phyloP scores from a whole-genome alignment of 2,888 invertebrate species.

The Sipha maydis region DNA sequence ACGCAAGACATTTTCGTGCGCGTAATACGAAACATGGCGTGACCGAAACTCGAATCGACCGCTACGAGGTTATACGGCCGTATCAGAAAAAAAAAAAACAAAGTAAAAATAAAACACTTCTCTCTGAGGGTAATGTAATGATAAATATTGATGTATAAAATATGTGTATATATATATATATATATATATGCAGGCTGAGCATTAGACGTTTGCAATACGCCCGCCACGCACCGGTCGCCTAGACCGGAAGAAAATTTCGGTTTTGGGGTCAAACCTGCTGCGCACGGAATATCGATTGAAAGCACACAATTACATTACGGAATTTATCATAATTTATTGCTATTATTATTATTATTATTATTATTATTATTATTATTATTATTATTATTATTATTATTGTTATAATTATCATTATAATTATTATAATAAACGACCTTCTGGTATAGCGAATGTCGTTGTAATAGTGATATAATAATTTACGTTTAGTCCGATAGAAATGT shows the following conservation, averaged over 20 bases:
- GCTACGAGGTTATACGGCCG: constrained; percentile 26
- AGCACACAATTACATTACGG: constrained; percentile 23
- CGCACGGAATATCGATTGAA: not conserved
- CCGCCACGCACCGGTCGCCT: not conserved
- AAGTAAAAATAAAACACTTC: constrained; percentile 3
- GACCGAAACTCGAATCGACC: constrained; percentile 52
- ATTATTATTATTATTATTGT: too few relatives aligned
- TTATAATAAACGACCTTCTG: too few relatives aligned
- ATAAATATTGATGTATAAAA: constrained; percentile 39
- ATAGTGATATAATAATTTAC: too few relatives aligned
- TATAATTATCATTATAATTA: too few relatives aligned
- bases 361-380: too few relatives aligned
- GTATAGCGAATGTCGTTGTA: too few relatives aligned
- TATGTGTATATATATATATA: not conserved
- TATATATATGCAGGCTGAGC: not conserved
- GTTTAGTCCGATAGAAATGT: too few relatives aligned
- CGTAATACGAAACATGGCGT: constrained; percentile 52
- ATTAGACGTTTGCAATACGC: not conserved
- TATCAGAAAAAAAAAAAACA: not conserved
- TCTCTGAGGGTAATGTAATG: constrained; percentile 13
- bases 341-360: too few relatives aligned
- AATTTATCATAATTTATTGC: constrained; percentile 14
- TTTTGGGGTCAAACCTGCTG: constrained; percentile 22
- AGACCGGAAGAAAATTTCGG: constrained; percentile 46
- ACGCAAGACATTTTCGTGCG: constrained; percentile 26